Percentiles rank a stretch among this genome's conserved stretches.
These are phyloP conservation scores for Rhynchophorus ferrugineus DNA, from an alignment of 1,140 invertebrate species.

Conservation along the genomic window DNA sequence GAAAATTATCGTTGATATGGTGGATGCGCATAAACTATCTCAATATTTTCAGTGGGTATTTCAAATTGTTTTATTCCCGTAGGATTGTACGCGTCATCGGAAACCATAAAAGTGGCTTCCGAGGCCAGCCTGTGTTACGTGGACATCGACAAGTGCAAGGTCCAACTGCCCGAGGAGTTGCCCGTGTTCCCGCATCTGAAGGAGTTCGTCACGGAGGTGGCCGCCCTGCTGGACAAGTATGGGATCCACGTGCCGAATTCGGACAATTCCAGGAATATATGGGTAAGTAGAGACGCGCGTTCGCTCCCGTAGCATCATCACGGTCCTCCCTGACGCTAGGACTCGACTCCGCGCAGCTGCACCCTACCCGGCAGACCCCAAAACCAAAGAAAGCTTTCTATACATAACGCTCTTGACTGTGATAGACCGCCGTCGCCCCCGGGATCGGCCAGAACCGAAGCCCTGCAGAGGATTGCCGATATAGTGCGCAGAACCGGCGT, in stretches of 20 bases:
- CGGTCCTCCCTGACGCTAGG: too few species aligned
- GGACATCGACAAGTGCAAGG: conserved; percentile 86
- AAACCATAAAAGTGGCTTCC: conserved; percentile 47
- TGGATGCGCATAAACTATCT: too few species aligned
- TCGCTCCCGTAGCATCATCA: too few species aligned
- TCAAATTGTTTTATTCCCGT: too few species aligned
- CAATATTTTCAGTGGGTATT: too few species aligned
- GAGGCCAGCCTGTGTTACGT: conserved; percentile 90
- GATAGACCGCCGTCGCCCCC: conserved; percentile 53
- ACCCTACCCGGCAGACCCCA: conserved; percentile 47
- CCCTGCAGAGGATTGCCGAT: conserved; percentile 69
- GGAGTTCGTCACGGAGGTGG: conserved; percentile 81
- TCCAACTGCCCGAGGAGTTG: conserved; percentile 93
- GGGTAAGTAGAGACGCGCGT: conserved; percentile 32
- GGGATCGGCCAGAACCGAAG: conserved; percentile 55
- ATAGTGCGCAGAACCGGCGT: conserved; percentile 68
- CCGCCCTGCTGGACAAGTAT: conserved; percentile 70
- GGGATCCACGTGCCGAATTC: conserved; percentile 45
- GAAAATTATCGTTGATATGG: too few species aligned
- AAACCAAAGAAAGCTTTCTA: conserved; percentile 60
- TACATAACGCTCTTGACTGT: conserved; percentile 63
- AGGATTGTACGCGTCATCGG: conserved; percentile 49
- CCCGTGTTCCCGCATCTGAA: conserved; percentile 84
- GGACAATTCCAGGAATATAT: conserved; percentile 32
- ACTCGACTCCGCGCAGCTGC: conserved; percentile 50